Conservation (phyloP, 2,888 invertebrate genomes). For the Parnassius smintheus region DNA sequence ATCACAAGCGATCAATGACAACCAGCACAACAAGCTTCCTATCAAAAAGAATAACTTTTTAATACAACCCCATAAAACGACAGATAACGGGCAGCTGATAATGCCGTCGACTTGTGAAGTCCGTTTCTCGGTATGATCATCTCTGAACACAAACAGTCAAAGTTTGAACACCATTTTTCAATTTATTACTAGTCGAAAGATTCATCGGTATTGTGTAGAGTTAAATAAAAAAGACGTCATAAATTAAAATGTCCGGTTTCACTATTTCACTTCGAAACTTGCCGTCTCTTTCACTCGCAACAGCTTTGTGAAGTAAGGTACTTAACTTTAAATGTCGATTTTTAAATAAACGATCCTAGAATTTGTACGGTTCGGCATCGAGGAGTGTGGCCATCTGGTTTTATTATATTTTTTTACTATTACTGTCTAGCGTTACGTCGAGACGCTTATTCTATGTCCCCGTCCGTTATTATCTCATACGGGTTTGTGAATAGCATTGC, state of each 20-base stretch:
- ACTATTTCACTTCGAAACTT: conserved; percentile 47
- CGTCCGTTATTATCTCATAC: conserved; percentile 71
- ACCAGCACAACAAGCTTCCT: conserved; percentile 49
- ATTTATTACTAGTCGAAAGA: conserved; percentile 76
- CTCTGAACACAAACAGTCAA: conserved; percentile 62
- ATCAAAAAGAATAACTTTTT: conserved; percentile 64
- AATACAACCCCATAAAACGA: conserved; percentile 63
- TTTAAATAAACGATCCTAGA: conserved; percentile 62
- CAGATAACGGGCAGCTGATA: conserved; percentile 55
- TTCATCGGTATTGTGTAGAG: conserved; percentile 70
- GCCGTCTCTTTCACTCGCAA: conserved; percentile 57
- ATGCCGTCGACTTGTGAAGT: conserved; percentile 75
- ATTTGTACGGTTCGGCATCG: conserved; percentile 56
- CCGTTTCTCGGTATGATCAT: conserved; percentile 68
- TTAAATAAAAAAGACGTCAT: conserved; percentile 67
- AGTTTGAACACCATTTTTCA: conserved; percentile 70
- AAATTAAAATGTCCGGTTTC: conserved; percentile 77
- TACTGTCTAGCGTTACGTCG: conserved; percentile 66
- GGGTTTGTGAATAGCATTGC: conserved; percentile 61
- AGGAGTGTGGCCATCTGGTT: conserved; percentile 66
- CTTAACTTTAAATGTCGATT: conserved; percentile 73
- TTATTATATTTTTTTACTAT: conserved; percentile 58
- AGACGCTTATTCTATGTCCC: conserved; percentile 72
- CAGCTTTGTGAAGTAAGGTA: conserved; percentile 68
- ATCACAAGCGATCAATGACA: conserved; percentile 46